Evolutionary conservation across 2,888 invertebrate genomes (phyloP).

Genomic region (Stomorhina lunata): DNA sequence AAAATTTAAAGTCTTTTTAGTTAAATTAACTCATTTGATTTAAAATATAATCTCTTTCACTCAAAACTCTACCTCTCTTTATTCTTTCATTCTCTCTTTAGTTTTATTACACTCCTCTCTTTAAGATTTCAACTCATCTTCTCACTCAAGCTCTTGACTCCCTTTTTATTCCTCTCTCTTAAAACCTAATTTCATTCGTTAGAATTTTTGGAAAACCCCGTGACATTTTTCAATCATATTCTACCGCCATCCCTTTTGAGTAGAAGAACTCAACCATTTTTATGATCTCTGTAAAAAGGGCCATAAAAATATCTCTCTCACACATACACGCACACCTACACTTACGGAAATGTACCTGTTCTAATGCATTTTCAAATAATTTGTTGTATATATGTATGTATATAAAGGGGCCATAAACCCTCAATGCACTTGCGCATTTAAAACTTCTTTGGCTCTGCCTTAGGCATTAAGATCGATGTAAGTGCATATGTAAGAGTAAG

Average conservation of each 20-base stretch:
- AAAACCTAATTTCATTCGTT: conserved; percentile 55
- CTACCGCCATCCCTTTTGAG: conserved; percentile 26
- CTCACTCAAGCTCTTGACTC: not conserved
- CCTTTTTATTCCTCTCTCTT: not conserved
- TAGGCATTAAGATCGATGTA: not conserved
- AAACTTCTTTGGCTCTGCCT: not conserved
- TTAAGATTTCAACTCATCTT: not conserved
- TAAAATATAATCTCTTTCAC: not conserved
- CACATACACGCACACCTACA: not conserved
- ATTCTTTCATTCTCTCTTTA: not conserved
- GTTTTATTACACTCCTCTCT: not conserved
- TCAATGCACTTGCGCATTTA: conserved; percentile 45
- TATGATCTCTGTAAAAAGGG: conserved; percentile 19
- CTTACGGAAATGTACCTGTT: conserved; percentile 8
- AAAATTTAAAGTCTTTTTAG: not conserved
- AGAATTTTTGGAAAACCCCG: conserved; percentile 59
- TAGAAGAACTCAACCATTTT: not conserved
- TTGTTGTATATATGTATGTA: not conserved
- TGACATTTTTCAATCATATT: conserved; percentile 54
- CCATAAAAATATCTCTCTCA: not conserved
- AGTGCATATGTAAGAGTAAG: not conserved
- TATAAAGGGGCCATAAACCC: conserved; percentile 9
- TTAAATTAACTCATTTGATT: not conserved
- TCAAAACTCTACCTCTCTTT: not conserved
- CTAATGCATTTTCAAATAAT: conserved; percentile 14